phyloP scores from a whole-genome alignment of 2,797 vertebrate species.

The Chelonia mydas region DNA sequence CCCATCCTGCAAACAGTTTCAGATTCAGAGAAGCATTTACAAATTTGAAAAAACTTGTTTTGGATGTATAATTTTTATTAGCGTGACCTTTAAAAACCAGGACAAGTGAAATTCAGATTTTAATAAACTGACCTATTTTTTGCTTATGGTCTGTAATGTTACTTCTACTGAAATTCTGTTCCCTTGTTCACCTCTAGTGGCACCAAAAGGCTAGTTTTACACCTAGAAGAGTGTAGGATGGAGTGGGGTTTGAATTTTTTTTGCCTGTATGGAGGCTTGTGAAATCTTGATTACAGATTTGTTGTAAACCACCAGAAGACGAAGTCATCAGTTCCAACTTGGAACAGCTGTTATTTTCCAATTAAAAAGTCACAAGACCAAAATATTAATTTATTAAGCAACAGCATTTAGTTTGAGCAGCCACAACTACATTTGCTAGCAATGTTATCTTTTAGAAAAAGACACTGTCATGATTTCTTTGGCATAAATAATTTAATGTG shows the following conservation, averaged over 20 bases:
- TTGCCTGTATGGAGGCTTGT: neutral
- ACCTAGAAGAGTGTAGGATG: neutral
- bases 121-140: rapidly evolving
- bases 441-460: slow-evolving; percentile 34
- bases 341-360: slow-evolving; percentile 79
- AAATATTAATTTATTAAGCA: slow-evolving; percentile 79
- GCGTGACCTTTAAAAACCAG: neutral
- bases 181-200: neutral
- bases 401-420: slow-evolving; percentile 56
- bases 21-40: neutral
- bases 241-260: neutral
- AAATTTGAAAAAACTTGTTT: rapidly evolving
- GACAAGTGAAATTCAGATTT: neutral
- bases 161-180: neutral
- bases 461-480: slow-evolving; percentile 54
- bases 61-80: neutral
- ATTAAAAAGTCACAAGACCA: slow-evolving; percentile 75
- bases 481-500: slow-evolving; percentile 72
- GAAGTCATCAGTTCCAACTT: slow-evolving; percentile 59
- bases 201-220: neutral
- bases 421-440: slow-evolving; percentile 47
- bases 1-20: neutral
- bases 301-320: slow-evolving; percentile 38
- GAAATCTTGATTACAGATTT: slow-evolving; percentile 52
- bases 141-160: neutral